Conservation (phyloP, 2,113 vertebrate genomes). For the Camarhynchus parvulus region DNA sequence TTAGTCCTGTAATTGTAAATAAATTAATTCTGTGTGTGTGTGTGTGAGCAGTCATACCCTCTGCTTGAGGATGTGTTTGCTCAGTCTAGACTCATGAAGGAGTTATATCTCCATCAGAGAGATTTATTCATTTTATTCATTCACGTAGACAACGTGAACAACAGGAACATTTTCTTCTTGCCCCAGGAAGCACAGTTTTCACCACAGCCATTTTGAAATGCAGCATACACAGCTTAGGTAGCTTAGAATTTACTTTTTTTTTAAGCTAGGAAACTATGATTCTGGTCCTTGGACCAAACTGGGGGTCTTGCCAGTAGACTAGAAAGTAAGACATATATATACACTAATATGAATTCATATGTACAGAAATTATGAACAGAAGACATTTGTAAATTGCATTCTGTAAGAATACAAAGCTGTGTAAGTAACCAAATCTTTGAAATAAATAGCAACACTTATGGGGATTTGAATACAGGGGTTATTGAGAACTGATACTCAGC, state of each 20-base stretch:
- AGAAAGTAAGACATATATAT: background rate
- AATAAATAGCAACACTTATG: background rate
- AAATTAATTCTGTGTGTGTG: background rate
- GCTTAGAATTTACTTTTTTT: slow-evolving; percentile 3
- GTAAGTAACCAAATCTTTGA: background rate
- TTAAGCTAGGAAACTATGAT: background rate
- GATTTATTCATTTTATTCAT: background rate
- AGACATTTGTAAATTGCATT: background rate
- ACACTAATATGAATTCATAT: background rate
- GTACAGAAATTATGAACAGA: background rate
- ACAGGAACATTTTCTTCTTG: background rate
- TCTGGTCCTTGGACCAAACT: background rate
- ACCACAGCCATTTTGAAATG: background rate
- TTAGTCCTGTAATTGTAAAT: background rate
- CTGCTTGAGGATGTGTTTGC: background rate
- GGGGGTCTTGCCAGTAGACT: background rate
- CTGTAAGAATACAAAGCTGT: background rate
- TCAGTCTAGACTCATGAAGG: background rate
- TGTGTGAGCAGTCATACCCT: background rate
- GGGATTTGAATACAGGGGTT: background rate
- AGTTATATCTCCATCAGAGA: background rate
- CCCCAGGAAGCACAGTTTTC: background rate
- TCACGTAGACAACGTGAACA: background rate
- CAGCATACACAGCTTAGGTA: background rate
- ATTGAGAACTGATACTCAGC: background rate